These are phyloP conservation scores for Anser cygnoides DNA, from an alignment of 2,113 vertebrate species.

Conservation along the genomic window DNA sequence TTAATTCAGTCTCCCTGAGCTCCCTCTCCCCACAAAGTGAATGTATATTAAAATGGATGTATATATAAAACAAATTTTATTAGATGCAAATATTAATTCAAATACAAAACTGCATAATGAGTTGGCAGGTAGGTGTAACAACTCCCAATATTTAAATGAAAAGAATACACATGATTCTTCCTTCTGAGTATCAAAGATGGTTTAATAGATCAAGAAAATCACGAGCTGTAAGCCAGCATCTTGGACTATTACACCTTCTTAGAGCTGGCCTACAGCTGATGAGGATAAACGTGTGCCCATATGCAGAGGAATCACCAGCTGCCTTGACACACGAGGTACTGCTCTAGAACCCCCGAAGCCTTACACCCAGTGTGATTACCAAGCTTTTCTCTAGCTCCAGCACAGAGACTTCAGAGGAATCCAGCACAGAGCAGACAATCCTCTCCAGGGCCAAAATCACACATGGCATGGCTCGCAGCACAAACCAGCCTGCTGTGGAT, in stretches of 20 bases:
- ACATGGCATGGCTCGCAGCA: not conserved
- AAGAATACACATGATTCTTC: not conserved
- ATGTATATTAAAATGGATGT: no score
- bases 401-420: not conserved
- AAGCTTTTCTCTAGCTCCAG: not conserved
- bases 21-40: not conserved
- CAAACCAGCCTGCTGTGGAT: not conserved
- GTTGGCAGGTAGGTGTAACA: not conserved
- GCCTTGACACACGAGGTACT: not conserved
- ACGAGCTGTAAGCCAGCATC: not conserved
- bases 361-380: not conserved
- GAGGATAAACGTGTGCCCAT: not conserved
- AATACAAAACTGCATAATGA: not conserved
- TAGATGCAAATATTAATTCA: not conserved
- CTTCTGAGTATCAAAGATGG: rapidly evolving
- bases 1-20: not conserved
- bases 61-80: not conserved
- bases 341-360: not conserved
- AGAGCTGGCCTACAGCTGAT: not conserved
- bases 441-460: not conserved
- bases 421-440: not conserved
- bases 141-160: not conserved
- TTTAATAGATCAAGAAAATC: not conserved
- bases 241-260: not conserved
- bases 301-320: not conserved